Percentiles rank a stretch among this genome's conserved stretches.
Conservation (phyloP, 2,113 vertebrate genomes). For the Boleophthalmus pectinirostris region DNA sequence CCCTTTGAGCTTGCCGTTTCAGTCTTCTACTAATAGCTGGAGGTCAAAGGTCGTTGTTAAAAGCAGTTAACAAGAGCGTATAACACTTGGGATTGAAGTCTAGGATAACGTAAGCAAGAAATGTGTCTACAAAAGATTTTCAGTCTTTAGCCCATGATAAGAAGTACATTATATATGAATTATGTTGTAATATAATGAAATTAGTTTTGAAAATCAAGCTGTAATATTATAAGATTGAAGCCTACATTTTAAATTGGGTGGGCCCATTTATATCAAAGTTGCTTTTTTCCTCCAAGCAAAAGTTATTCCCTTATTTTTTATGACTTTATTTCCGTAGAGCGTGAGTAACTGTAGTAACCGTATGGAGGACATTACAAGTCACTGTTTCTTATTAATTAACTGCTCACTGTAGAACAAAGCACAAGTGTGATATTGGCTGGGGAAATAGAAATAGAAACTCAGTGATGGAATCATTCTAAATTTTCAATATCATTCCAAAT, state of each 20-base stretch:
- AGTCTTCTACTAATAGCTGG: constrained; percentile 31
- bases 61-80: constrained; percentile 37
- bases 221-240: too few species aligned
- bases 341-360: too few species aligned
- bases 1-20: constrained; percentile 41
- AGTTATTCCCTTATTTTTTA: too few species aligned
- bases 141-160: too few species aligned
- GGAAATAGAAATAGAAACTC: background rate
- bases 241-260: too few species aligned
- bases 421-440: background rate
- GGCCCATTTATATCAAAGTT: too few species aligned
- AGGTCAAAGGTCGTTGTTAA: constrained; percentile 39
- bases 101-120: background rate
- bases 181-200: too few species aligned
- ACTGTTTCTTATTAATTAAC: background rate
- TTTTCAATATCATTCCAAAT: background rate
- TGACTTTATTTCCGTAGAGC: too few species aligned
- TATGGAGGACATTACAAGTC: too few species aligned
- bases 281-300: too few species aligned
- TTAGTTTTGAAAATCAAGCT: too few species aligned
- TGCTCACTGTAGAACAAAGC: background rate
- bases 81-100: constrained; percentile 39
- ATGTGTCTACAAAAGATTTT: background rate
- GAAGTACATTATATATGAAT: too few species aligned
- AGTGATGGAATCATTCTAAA: background rate